Conservation (phyloP, 2,888 invertebrate species). For the Lycaena phlaeas region DNA sequence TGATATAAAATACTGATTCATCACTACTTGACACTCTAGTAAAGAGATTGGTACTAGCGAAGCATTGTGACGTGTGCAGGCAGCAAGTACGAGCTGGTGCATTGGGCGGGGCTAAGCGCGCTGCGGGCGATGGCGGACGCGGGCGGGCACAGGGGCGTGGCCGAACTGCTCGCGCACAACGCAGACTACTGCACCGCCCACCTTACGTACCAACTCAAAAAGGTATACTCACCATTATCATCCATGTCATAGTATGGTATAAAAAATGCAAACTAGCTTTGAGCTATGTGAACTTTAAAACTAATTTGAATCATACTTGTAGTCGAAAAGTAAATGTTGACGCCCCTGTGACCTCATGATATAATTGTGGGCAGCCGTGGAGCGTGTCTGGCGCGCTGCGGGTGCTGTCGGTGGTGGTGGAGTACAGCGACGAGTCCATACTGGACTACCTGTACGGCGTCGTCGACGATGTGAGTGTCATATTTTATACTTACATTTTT, state of each 20-base stretch:
- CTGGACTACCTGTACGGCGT: constrained; percentile 78
- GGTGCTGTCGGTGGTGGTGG: constrained; percentile 81
- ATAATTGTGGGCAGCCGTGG: constrained; percentile 59
- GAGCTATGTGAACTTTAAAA: too few species aligned
- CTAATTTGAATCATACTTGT: too few species aligned
- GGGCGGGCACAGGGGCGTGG: constrained; percentile 65
- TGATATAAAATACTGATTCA: too few species aligned
- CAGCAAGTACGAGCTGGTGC: constrained; percentile 75
- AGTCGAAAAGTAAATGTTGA: too few species aligned
- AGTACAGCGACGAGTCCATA: constrained; percentile 76
- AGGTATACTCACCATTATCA: constrained; percentile 33
- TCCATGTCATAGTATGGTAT: too few species aligned
- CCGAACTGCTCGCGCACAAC: constrained; percentile 76
- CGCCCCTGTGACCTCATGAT: too few species aligned
- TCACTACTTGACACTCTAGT: too few species aligned
- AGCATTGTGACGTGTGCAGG: constrained; percentile 62
- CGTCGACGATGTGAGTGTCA: constrained; percentile 75
- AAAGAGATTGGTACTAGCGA: too few species aligned
- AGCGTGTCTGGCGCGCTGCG: constrained; percentile 78
- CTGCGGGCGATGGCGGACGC: constrained; percentile 73
- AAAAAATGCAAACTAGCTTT: too few species aligned
- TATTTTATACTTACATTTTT: too few species aligned
- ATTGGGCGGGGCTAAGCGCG: constrained; percentile 73
- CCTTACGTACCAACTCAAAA: constrained; percentile 76
- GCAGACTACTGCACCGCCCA: constrained; percentile 83